Evolutionary conservation across 2,888 invertebrate genomes (phyloP), one percentile per base, ranked within the genome.

Genomic region (Polyploca ridens): DNA sequence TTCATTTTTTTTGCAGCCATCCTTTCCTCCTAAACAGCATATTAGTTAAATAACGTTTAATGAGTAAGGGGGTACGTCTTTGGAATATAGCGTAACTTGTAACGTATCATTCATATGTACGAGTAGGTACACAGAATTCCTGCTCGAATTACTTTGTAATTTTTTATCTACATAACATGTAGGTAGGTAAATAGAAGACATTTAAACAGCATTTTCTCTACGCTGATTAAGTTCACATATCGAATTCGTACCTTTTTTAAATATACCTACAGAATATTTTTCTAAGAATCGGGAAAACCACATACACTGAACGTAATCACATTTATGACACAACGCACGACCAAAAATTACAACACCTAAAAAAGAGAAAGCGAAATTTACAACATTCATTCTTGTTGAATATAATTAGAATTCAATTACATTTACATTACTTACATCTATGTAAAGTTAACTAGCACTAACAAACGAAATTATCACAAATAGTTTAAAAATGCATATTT

Each of bases 291-390:
- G 78, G 83, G 85, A 90, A 88, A 89, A 86, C 77, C 88, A 91
- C 89, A 83, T 84, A 75, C 81, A 90, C 90, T 86, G 86, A 90
- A 83, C 74, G 68, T 86, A 88, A 84, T 54, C 72, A 88, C 86
- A 86, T 84, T 84, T 82, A 81, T 81, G 82, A 85, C 78, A 54
- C 54, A 54, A 49, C 73, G 82, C 85, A 90, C 88, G 85, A 88
- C 77, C 85, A 83, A 87, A 85, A 82, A 79, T 87, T 79, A 90
- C 91, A 80, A 91, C 90, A 90, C 82, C 88, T 90, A 91, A 87
- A 89, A 77, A 85, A 88, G 84, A 86, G 84, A 90, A 91, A 88
- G 90, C 87, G 84, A 89, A 81, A 82, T 87, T 76, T 87, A 88
- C 87, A 87, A 89, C 90, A 89, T 80, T 86, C 90, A 89, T 88